Evolutionary conservation across 2,113 vertebrate genomes (phyloP), one percentile per base, ranked within the genome.

Genomic region (Elephantulus edwardii): DNA sequence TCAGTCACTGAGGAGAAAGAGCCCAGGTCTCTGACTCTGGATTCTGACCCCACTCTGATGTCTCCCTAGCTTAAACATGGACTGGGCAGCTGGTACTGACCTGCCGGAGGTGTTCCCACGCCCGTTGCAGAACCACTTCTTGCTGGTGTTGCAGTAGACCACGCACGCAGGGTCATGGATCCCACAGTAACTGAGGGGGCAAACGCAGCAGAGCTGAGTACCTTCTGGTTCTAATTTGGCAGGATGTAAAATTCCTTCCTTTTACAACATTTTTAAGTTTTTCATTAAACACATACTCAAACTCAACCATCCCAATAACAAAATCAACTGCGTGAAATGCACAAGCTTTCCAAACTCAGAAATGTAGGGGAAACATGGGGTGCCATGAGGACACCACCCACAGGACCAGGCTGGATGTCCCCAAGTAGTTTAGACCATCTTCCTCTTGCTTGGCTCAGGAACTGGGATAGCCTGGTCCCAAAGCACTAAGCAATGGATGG

Each of bases 41-140:
- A 54, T 80, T 80, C 83, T 74, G 40, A 68, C 46, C 88, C 64
- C 0, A 6, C 92, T 76, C 87, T 79, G 81, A 48, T 17, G 82
- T 81, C 89, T 75, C 90, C 88, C 75, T 83, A 78, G 92, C 76
- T 90, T 86, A 88, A 87, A 92, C 66, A 70, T 89, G 79, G 77
- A 60, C 82, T 30, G 72, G 94, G 62, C 68, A 42, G 42, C 9
- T 81, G 7, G 11, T 9, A 9, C 52, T 93, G 95, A 99, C 99
- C 99, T 99, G 97, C 99, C 99, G 93, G 99, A 99, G 77, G 99
- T 99, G 94, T 99, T 99, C 0, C 99, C 99, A 95, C 99, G 99
- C 8, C 99, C 99, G 0, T 99, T 99, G 89, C 99, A 99, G 97
- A 99, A 99, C 99, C 99, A 99, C 96, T 99, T 99, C 95, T 99